A percentile compares a stretch with the other conserved stretches of the same genome.
Evolutionary conservation across 2,888 invertebrate species (phyloP).

Genomic region (Cheilosia impressa): DNA sequence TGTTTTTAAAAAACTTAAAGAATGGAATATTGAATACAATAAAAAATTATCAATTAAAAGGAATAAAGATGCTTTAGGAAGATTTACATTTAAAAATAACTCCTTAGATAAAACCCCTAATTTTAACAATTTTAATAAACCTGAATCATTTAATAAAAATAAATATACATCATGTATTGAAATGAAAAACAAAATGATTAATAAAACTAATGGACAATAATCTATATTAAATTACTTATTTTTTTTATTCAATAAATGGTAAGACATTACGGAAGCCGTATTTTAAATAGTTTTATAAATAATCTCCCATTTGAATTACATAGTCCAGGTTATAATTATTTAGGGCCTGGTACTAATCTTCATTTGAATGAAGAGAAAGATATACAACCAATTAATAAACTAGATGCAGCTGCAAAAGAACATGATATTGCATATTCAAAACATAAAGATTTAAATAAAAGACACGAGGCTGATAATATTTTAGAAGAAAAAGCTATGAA

Average conservation of each 20-base stretch:
- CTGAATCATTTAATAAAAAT: constrained; percentile 1
- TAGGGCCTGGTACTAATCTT: no score
- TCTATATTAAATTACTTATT: neutral
- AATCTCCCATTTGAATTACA: no score
- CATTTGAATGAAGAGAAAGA: no score
- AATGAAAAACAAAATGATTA: constrained; percentile 1
- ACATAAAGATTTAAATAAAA: no score
- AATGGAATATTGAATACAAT: constrained; percentile 3
- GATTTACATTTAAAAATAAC: constrained; percentile 15
- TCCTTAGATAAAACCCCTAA: neutral
- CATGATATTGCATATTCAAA: neutral
- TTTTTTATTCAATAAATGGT: no score
- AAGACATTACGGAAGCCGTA: no score
- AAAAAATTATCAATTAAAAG: neutral
- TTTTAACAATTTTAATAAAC: constrained; percentile 6
- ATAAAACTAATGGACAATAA: constrained; percentile 9
- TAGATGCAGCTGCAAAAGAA: no score
- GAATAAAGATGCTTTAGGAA: constrained; percentile 6
- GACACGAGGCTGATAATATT: no score
- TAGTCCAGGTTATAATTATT: no score
- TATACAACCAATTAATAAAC: no score
- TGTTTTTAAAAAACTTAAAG: constrained; percentile 2
- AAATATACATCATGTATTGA: neutral
- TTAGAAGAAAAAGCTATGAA: no score
- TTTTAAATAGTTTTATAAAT: no score